Base-by-base conservation (phyloP, 2,113 vertebrate genomes). In the Cygnus buccinator region DNA sequence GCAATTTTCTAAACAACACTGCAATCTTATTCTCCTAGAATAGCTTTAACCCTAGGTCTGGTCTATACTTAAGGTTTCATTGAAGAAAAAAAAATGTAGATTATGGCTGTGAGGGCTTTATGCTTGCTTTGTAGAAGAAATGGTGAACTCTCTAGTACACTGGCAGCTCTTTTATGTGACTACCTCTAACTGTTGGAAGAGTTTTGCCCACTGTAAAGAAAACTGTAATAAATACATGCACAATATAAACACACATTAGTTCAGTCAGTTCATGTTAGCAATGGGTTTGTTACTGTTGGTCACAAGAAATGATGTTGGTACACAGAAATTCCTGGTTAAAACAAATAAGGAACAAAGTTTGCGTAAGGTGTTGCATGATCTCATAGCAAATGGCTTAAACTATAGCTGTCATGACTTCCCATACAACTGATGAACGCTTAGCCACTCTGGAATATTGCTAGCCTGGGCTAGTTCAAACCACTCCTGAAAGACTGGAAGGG, bases 11-110 rank as follows among this genome's bases (percentile, higher is more conserved):
- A 86, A 75, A 62, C 23, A 78, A 93, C 79, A 58, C 1, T 89
- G 83, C 57, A 93, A 94, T 95, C 76, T 93, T 28, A 48, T 14
- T 84, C 26, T 84, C 88, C 89, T 71, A 92, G 61, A 94, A 96
- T 93, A 96, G 68, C 63, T 89, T 93, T 90, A 86, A 84, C 39
- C 50, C 58, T 78, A 86, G 82, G 50, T 13, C 57, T 95, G 20
- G 29, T 74, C 85, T 95, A 67, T 91, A 95, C 75, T 96, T 97
- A 84, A 46, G 61, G 37, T 92, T 96, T 96, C 48, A 72, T 74
- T 92, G 61, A 22, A 85, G 86, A 91, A 93, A 77, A 48, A 18
- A 67, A 87, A 77, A 46, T 65, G 43, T 57, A 77, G 35, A 86
- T 92, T 93, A 71, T 71, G 52, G 65, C 77, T 88, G 67, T 90